Base-by-base conservation (phyloP, 2,888 invertebrate genomes). In the Siphlonurus alternatus region DNA sequence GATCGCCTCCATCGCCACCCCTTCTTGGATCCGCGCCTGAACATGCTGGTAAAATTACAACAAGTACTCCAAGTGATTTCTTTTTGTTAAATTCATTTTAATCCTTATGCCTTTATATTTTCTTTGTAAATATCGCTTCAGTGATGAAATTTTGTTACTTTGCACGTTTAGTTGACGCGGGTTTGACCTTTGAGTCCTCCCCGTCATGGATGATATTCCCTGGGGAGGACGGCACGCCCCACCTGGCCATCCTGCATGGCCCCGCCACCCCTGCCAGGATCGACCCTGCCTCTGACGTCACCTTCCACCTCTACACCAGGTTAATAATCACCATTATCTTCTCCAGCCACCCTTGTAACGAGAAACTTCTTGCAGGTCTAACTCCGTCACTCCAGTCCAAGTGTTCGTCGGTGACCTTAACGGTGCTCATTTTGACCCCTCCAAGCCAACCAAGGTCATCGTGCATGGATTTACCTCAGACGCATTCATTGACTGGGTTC, bases 401-500 rank as follows among this genome's bases (percentile, higher is more conserved):
- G 53, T 67, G 23, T 25, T 25, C 1, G 63, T 65, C 23, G 65
- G 64, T n/a, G 59, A 66, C 62, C 53, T 67, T 22, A 5, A 63
- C n/a, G 2, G 54, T 18, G 56, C 66, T 1, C 23, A 56, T 1
- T 68, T 62, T 63, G 66, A 67, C 23, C 65, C 67, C 5, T 24
- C 22, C 5, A 61, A 61, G 19, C 62, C 61, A 5, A 65, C 67
- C 20, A 66, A 66, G 51, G 62, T 68, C 25, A 25, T 68, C 10
- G 63, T 66, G 1, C 68, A 68, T 25, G 68, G 68, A 3, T 68
- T 66, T 66, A 64, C 64, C 54, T 68, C 68, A 0, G 64, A 64
- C 19, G 63, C 51, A 15, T 53, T 61, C n/a, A 65, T 64, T 18
- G 51, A 61, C 24, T 63, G 66, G 18, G 63, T 67, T 23, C 63